A percentile compares a stretch with the other conserved stretches of the same genome.
phyloP scores from a whole-genome alignment of 2,113 vertebrate species.

The Solea solea region DNA sequence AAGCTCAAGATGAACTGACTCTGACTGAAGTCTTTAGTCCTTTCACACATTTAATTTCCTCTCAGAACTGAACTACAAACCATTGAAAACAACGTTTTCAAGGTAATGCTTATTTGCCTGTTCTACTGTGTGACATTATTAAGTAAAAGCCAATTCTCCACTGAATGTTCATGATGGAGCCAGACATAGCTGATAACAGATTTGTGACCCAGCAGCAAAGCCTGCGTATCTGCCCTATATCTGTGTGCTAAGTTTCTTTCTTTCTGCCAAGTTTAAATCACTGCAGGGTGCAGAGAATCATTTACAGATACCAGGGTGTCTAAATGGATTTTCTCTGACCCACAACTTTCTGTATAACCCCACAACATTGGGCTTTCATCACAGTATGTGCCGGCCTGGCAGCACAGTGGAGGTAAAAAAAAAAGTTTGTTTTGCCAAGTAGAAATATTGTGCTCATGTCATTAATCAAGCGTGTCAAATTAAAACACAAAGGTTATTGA shows the following conservation, averaged over 20 bases:
- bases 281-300: conserved; percentile 41
- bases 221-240: conserved; percentile 40
- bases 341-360: conserved; percentile 30
- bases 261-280: conserved; percentile 45
- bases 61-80: conserved; percentile 20
- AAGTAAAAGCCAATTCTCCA: conserved; percentile 8
- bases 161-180: conserved; percentile 17
- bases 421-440: conserved; percentile 33
- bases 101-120: conserved; percentile 2
- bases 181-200: conserved; percentile 37
- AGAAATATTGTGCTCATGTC: conserved; percentile 3
- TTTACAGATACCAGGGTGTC: conserved; percentile 52
- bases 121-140: conserved; percentile 23
- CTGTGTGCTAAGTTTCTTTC: conserved; percentile 34
- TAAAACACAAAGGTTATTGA: conserved; percentile 32
- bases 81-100: conserved; percentile 8
- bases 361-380: conserved; percentile 43
- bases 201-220: conserved; percentile 43
- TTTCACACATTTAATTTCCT: conserved; percentile 22
- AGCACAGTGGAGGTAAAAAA: conserved; percentile 37
- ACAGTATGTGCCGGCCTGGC: conserved; percentile 11
- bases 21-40: neutral
- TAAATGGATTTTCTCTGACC: conserved; percentile 58
- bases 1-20: conserved; percentile 5
- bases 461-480: conserved; percentile 41